Percentiles rank a stretch among this genome's conserved stretches.
Conservation (phyloP, 2,888 invertebrate genomes). For the Drosophila mimetica region DNA sequence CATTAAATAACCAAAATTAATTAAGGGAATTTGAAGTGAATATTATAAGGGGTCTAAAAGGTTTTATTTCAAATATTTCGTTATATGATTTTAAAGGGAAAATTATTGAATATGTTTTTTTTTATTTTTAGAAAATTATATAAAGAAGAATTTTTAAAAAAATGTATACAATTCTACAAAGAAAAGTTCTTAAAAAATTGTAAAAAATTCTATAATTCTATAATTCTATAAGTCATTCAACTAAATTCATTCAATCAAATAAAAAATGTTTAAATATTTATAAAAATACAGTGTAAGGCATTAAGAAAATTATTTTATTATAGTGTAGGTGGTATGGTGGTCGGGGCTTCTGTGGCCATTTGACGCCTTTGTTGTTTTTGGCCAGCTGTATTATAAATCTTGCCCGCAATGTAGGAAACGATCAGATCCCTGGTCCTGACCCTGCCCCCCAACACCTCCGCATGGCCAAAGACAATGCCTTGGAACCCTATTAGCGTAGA, state of each 20-base stretch:
- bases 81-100: no score
- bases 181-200: no score
- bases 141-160: neutral
- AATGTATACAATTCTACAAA: no score
- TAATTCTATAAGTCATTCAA: no score
- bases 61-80: no score
- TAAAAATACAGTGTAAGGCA: neutral
- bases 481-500: slow-evolving; percentile 72
- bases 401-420: slow-evolving; percentile 63
- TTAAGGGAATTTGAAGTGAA: neutral
- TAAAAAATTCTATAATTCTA: no score
- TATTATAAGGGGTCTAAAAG: no score
- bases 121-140: neutral
- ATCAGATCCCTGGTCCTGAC: slow-evolving; percentile 27
- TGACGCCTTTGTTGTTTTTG: slow-evolving; percentile 54
- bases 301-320: slow-evolving; percentile 19
- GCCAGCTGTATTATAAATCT: slow-evolving; percentile 75
- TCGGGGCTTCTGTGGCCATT: slow-evolving; percentile 49
- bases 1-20: neutral
- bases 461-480: slow-evolving; percentile 58
- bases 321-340: slow-evolving; percentile 12
- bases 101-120: no score
- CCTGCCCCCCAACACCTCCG: slow-evolving; percentile 26
- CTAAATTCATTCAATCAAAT: no score
- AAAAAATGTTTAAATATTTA: no score